These are phyloP conservation scores for Heteropelma amictum DNA, from an alignment of 2,888 invertebrate genomes.

Conservation along the genomic window DNA sequence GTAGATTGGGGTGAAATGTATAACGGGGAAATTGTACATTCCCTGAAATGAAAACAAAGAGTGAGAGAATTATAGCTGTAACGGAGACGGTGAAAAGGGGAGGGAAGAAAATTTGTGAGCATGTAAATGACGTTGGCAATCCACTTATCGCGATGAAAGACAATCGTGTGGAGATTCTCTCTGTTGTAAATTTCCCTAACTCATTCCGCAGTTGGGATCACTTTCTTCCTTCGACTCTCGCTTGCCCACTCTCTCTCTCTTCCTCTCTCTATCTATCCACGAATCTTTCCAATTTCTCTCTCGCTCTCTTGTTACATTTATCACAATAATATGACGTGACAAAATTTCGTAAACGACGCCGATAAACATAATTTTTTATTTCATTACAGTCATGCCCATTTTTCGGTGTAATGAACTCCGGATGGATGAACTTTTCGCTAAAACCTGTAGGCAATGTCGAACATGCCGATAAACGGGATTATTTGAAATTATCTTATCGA, in stretches of 20 bases:
- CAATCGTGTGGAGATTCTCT: slow-evolving; percentile 22
- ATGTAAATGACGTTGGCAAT: slow-evolving; percentile 46
- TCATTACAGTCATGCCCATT: too few relatives aligned
- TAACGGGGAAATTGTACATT: slow-evolving; percentile 26
- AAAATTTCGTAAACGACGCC: too few relatives aligned
- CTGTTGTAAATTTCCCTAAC: neutral
- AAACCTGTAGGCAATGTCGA: neutral
- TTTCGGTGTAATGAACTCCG: neutral
- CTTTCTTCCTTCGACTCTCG: neutral
- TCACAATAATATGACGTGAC: too few relatives aligned
- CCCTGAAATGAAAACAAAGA: slow-evolving; percentile 10
- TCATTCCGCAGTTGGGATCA: too few relatives aligned
- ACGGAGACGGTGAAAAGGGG: neutral
- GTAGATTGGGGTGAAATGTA: slow-evolving; percentile 4
- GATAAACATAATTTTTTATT: too few relatives aligned
- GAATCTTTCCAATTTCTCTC: too few relatives aligned
- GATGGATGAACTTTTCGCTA: neutral
- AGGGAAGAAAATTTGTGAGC: slow-evolving; percentile 13
- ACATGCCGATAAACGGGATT: neutral
- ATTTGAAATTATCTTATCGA: slow-evolving; percentile 4
- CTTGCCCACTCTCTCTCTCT: neutral
- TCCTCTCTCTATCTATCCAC: neutral
- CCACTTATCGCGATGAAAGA: slow-evolving; percentile 42
- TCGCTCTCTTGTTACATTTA: too few relatives aligned
- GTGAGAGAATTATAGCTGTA: neutral